A percentile compares a stretch with the other conserved stretches of the same genome.
phyloP scores from a whole-genome alignment of 2,797 vertebrate species.

The Eleutherodactylus coqui region DNA sequence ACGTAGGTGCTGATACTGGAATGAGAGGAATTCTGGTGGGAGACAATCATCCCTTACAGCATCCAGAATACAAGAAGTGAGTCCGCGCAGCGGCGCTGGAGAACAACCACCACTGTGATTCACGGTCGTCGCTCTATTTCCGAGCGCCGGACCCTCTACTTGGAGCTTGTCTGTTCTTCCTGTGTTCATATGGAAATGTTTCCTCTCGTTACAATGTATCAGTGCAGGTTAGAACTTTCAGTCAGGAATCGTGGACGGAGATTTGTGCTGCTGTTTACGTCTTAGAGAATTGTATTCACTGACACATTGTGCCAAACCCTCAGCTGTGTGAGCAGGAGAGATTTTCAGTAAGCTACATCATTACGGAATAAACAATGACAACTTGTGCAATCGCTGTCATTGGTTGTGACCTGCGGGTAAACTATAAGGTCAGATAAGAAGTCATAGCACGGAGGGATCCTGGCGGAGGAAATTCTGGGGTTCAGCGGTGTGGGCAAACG shows the following conservation, averaged over 20 bases:
- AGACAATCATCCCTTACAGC: background rate
- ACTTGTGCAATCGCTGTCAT: no score
- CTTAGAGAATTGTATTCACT: background rate
- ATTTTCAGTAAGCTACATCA: no score
- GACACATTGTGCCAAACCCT: background rate
- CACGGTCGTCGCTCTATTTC: background rate
- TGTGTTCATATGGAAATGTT: background rate
- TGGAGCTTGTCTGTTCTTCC: background rate
- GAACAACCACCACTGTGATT: background rate
- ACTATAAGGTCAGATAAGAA: background rate
- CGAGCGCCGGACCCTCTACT: background rate
- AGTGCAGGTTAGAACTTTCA: background rate
- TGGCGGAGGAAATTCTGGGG: background rate
- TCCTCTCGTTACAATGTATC: background rate
- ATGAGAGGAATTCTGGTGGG: constrained; percentile 22
- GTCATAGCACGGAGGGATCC: background rate
- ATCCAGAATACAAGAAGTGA: background rate
- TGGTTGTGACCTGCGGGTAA: no score
- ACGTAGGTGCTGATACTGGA: background rate
- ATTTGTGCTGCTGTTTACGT: no score
- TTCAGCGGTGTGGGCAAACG: background rate
- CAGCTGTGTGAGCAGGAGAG: background rate
- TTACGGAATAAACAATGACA: no score
- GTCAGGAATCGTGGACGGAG: background rate
- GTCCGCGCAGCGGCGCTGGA: background rate